Base-by-base conservation (phyloP, 1,140 invertebrate genomes). In the Branchinecta lindahli region DNA sequence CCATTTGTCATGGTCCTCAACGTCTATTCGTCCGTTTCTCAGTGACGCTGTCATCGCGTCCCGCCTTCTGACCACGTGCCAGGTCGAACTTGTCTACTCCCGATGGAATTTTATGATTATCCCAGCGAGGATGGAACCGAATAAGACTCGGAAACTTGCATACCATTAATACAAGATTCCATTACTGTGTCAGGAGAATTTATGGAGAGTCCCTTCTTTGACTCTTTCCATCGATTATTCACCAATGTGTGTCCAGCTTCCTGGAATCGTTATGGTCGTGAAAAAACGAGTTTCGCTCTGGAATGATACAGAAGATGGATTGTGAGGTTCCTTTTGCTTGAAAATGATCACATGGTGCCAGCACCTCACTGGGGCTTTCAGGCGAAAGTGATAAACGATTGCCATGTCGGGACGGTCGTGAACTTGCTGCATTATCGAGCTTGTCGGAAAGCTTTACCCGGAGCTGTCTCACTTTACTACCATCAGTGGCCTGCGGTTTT, bases 141-240 rank as follows among this genome's bases (percentile, higher is more conserved):
- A 61, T 4, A 61, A 15, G 52, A 20, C 12, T 15, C 12, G 52
- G 52, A 61, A 61, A 61, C 52, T 61, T 61, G 52, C 52, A 61
- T 61, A 61, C 52, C 52, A 61, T 61, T 61, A 61, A 6, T 61
- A 61, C 12, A 61, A 20, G 18, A 61, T 61, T 61, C 52, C 52
- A 61, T 61, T 61, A 61, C 18, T 61, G 12, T 61, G 52, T 61
- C 52, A 61, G 52, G 52, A 61, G 52, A 61, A 61, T 61, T 61
- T 61, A 61, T 61, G 52, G 52, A 61, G 18, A 20, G 12, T 61
- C 52, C 52, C 12, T 61, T 61, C 52, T 61, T 61, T 61, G 52
- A 61, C 52, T 33, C 33, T 61, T 61, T 12, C 12, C 52, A 61
- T 12, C 18, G 18, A 61, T 61, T 61, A 61, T 61, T 61, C 52